These are phyloP conservation scores for Eulimnadia texana DNA, from an alignment of 1,140 invertebrate genomes.

Conservation along the genomic window DNA sequence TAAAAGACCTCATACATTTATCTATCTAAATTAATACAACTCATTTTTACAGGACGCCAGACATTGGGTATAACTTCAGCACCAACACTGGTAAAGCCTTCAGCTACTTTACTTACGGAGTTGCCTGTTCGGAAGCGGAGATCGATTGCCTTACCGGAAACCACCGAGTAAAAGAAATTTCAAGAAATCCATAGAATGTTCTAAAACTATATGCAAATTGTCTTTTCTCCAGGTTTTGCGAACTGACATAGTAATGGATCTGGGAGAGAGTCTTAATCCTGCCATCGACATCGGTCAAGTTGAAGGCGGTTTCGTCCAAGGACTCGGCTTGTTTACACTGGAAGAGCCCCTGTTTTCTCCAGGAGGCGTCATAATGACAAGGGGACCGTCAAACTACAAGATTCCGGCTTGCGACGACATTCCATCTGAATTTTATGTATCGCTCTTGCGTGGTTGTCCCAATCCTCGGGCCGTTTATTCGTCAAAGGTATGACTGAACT, in stretches of 20 bases:
- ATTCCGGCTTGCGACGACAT: constrained; percentile 76
- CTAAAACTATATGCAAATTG: background rate
- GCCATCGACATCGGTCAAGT: constrained; percentile 93
- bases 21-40: background rate
- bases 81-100: constrained; percentile 54
- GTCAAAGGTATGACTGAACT: constrained; percentile 74
- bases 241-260: constrained; percentile 91
- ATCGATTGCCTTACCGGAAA: constrained; percentile 78
- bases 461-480: constrained; percentile 86
- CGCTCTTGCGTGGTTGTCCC: constrained; percentile 65
- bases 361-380: constrained; percentile 56
- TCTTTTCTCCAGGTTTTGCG: constrained; percentile 44
- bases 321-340: constrained; percentile 77
- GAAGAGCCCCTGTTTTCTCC: constrained; percentile 80
- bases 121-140: constrained; percentile 67
- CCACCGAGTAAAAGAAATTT: constrained; percentile 42
- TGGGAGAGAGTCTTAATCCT: constrained; percentile 82
- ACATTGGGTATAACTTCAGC: constrained; percentile 56
- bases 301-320: constrained; percentile 86
- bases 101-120: constrained; percentile 68
- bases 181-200: background rate
- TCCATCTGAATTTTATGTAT: constrained; percentile 81
- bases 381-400: constrained; percentile 86
- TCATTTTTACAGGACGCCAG: constrained; percentile 39
- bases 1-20: background rate